Evolutionary conservation across 2,797 vertebrate species (phyloP).

Genomic region (Pangasius larnaudii): DNA sequence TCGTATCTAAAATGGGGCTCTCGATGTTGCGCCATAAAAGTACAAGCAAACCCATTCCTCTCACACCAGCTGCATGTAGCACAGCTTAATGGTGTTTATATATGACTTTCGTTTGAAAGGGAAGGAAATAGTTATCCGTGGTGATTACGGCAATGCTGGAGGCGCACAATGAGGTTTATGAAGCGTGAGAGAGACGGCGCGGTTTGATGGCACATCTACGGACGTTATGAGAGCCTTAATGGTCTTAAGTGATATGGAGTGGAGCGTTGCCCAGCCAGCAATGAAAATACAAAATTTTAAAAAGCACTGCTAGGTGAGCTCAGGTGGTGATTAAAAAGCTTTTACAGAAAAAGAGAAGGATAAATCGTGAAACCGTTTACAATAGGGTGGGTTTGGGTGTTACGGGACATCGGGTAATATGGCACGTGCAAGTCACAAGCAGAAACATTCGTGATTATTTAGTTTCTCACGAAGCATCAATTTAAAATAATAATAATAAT

Average conservation of each 20-base stretch:
- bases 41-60: constrained; percentile 73
- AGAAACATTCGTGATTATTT: not conserved
- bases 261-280: constrained; percentile 45
- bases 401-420: not conserved
- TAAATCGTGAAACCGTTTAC: not conserved
- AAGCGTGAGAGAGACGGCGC: constrained; percentile 70
- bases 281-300: constrained; percentile 51
- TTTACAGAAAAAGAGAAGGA: constrained; percentile 50
- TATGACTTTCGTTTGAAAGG: constrained; percentile 76
- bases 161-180: constrained; percentile 71
- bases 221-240: constrained; percentile 62
- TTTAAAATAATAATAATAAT: not conserved
- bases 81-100: constrained; percentile 80
- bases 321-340: constrained; percentile 57
- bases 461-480: not conserved
- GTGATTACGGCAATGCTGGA: constrained; percentile 63
- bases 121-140: constrained; percentile 77
- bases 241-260: constrained; percentile 63
- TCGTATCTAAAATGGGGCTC: constrained; percentile 79
- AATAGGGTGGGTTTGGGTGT: constrained; percentile 7
- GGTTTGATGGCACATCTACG: constrained; percentile 64
- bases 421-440: not conserved
- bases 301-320: constrained; percentile 54
- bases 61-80: constrained; percentile 64
- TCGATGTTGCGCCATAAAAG: constrained; percentile 76